phyloP scores from a whole-genome alignment of 1,140 invertebrate genomes.

The Tetramorium parvispinum region DNA sequence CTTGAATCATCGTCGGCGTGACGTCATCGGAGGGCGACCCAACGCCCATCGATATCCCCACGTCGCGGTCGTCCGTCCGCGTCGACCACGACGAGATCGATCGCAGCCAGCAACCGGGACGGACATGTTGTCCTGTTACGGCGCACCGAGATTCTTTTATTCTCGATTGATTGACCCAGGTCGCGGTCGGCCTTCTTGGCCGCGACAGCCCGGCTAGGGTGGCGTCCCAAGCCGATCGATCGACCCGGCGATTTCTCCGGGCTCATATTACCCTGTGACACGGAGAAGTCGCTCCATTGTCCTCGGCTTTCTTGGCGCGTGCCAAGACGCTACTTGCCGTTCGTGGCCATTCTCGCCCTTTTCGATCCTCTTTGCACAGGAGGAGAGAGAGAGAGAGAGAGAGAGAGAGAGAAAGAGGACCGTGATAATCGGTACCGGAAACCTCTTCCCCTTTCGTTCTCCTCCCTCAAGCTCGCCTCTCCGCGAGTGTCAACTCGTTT shows the following conservation, averaged over 20 bases:
- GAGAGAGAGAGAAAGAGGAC: neutral
- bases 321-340: slow-evolving; percentile 76
- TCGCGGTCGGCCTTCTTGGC: slow-evolving; percentile 51
- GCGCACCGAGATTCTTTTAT: slow-evolving; percentile 84
- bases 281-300: slow-evolving; percentile 85
- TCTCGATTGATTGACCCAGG: slow-evolving; percentile 77
- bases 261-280: slow-evolving; percentile 85
- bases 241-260: slow-evolving; percentile 75
- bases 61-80: slow-evolving; percentile 21
- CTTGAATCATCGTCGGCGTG: slow-evolving; percentile 36
- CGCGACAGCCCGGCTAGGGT: slow-evolving; percentile 52
- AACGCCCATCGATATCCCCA: slow-evolving; percentile 27
- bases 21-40: slow-evolving; percentile 35
- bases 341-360: neutral
- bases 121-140: slow-evolving; percentile 82
- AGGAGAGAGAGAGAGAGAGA: neutral
- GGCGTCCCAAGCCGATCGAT: slow-evolving; percentile 56
- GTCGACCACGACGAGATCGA: slow-evolving; percentile 58
- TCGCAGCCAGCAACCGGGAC: slow-evolving; percentile 38
- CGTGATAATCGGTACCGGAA: neutral
- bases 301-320: slow-evolving; percentile 83
- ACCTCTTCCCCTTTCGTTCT: neutral
- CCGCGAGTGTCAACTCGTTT: neutral
- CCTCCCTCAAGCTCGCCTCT: neutral
- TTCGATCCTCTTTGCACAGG: neutral